Percentiles rank a stretch among this genome's conserved stretches.
Evolutionary conservation across 2,797 vertebrate species (phyloP).

Genomic region (Merluccius polli): DNA sequence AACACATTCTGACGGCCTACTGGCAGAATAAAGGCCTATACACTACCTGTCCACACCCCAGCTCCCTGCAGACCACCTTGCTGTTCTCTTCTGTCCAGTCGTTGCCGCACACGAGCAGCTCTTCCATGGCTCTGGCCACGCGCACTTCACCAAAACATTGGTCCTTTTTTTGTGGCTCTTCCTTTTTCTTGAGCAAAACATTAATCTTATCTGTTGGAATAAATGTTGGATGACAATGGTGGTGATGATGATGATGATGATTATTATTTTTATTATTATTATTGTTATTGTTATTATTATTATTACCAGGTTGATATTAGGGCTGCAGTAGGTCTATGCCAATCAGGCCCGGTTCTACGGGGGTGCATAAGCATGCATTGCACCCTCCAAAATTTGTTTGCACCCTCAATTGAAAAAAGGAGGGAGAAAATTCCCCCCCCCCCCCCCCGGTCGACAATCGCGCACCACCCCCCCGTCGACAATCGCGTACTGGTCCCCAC

Average conservation of each 20-base stretch:
- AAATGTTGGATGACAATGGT: neutral
- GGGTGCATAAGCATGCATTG: too few relatives aligned
- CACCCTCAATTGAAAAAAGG: too few relatives aligned
- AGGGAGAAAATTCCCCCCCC: too few relatives aligned
- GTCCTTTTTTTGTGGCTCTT: fast-evolving
- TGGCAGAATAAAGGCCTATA: neutral
- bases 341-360: too few relatives aligned
- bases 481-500: too few relatives aligned
- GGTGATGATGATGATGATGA: too few relatives aligned
- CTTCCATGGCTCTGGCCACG: fast-evolving
- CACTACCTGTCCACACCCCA: slow-evolving; percentile 42
- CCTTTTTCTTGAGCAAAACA: neutral
- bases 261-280: too few relatives aligned
- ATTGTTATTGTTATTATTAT: too few relatives aligned
- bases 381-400: too few relatives aligned
- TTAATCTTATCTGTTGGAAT: slow-evolving; percentile 24
- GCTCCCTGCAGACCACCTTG: slow-evolving; percentile 50
- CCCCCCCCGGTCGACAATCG: too few relatives aligned
- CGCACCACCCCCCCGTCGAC: too few relatives aligned
- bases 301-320: neutral
- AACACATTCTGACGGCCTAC: neutral
- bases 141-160: slow-evolving; percentile 41
- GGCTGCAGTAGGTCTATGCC: neutral
- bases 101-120: slow-evolving; percentile 31
- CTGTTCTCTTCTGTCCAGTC: fast-evolving